Base-by-base conservation (phyloP, 2,888 invertebrate genomes). In the Philopedon plagiatum region DNA sequence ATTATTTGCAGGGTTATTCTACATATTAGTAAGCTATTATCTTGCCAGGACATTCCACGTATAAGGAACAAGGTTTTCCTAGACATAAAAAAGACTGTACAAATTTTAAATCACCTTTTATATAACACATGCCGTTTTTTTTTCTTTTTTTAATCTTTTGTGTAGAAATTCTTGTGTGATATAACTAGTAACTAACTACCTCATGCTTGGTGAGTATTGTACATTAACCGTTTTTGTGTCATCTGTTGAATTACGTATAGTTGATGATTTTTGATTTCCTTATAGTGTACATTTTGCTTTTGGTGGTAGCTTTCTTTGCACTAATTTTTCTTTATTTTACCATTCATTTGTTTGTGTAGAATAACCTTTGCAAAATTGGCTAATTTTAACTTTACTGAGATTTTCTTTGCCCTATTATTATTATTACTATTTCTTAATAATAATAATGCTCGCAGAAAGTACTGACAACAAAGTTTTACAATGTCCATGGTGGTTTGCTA, bases 1-100 rank as follows among this genome's bases (percentile, higher is more conserved):
- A 26, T 68, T 57, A 23, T 57, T 85, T 85, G 76, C 84, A 85
- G 85, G 85, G 81, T 81, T 85, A 82, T 84, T 85, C 83, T 85
- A 83, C 83, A 77, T 82, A 75, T 62, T 83, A 44, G 66, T 81
- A 78, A 81, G 79, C 75, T 83, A 76, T 77, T 75, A 65, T 32
- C 46, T 73, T 66, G 56, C 66, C 70, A 64, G 65, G 63, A 69
- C 51, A 32, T 58, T 62, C 18, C 58, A 62, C 49, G 37, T 41
- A 26, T 72, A 63, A 72, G 29, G 63, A 63, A 46, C 8, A 49
- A 13, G n/a, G 3, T 29, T 46, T 54, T 56, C 29, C 26, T 56
- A 23, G 15, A 15, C 29, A 62, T 57, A 15, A 56, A 65, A 58
- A 66, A 71, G 65, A 66, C 71, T 71, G 66, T 66, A 61, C 39